phyloP scores from a whole-genome alignment of 1,140 invertebrate genomes.

The Vanessa tameamea region DNA sequence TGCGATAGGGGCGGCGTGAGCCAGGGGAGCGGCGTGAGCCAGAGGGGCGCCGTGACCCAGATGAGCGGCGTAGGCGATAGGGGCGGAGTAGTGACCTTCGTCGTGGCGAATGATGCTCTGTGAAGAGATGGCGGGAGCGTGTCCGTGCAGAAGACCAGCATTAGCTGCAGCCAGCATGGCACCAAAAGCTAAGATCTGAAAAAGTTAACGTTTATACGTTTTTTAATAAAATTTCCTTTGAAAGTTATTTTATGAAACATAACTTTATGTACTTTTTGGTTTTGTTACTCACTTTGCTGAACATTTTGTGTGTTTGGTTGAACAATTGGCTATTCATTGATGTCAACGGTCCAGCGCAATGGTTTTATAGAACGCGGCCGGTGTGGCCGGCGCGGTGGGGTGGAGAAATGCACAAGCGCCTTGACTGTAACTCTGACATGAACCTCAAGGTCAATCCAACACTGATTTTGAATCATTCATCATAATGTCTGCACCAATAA shows the following conservation, averaged over 20 bases:
- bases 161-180: conserved; percentile 57
- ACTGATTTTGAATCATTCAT: conserved; percentile 22
- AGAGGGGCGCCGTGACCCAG: conserved; percentile 46
- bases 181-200: conserved; percentile 46
- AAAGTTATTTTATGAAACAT: not conserved
- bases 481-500: conserved; percentile 12
- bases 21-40: conserved; percentile 42
- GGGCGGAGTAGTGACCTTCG: conserved; percentile 49
- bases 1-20: conserved; percentile 38
- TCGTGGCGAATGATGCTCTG: conserved; percentile 71
- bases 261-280: not conserved
- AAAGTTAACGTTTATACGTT: not conserved
- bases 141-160: conserved; percentile 51
- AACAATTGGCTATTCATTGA: conserved; percentile 60
- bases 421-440: conserved; percentile 59
- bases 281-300: conserved; percentile 50
- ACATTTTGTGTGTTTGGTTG: conserved; percentile 54
- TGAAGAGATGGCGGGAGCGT: conserved; percentile 64
- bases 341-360: conserved; percentile 57
- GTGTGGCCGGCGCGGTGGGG: conserved; percentile 31
- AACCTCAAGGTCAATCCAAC: conserved; percentile 49
- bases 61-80: conserved; percentile 54
- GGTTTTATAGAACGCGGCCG: conserved; percentile 66
- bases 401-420: conserved; percentile 62
- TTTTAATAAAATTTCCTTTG: not conserved